phyloP scores from a whole-genome alignment of 2,797 vertebrate genomes.

The Anomalospiza imberbis region DNA sequence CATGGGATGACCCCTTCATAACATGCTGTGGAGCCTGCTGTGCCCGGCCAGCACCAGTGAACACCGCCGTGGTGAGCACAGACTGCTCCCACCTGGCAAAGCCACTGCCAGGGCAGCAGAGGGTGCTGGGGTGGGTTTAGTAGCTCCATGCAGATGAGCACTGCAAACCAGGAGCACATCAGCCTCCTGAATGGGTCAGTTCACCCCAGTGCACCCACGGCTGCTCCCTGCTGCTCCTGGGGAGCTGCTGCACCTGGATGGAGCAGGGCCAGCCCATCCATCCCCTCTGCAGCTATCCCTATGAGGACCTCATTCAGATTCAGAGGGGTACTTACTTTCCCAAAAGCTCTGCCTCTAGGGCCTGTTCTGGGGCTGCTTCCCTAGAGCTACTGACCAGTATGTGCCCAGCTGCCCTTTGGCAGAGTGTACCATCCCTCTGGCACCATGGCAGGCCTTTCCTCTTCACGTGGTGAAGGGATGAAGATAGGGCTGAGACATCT shows the following conservation, averaged over 20 bases:
- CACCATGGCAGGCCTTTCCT: not conserved
- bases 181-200: not conserved
- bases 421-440: not conserved
- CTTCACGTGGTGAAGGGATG: not conserved
- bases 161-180: not conserved
- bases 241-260: fast-evolving
- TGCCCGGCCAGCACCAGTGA: fast-evolving
- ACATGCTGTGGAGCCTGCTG: fast-evolving
- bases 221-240: not conserved
- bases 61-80: fast-evolving
- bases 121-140: not conserved
- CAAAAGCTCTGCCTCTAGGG: not conserved
- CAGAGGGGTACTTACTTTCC: not conserved
- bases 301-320: fast-evolving
- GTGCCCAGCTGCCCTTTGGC: not conserved
- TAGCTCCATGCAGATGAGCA: not conserved
- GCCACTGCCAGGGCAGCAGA: not conserved
- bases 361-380: not conserved
- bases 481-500: not conserved
- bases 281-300: not conserved
- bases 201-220: not conserved
- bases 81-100: not conserved
- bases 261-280: not conserved
- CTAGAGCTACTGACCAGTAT: not conserved
- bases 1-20: not conserved